These are phyloP conservation scores for Elysia crispata DNA, from an alignment of 2,888 invertebrate genomes.

Conservation along the genomic window DNA sequence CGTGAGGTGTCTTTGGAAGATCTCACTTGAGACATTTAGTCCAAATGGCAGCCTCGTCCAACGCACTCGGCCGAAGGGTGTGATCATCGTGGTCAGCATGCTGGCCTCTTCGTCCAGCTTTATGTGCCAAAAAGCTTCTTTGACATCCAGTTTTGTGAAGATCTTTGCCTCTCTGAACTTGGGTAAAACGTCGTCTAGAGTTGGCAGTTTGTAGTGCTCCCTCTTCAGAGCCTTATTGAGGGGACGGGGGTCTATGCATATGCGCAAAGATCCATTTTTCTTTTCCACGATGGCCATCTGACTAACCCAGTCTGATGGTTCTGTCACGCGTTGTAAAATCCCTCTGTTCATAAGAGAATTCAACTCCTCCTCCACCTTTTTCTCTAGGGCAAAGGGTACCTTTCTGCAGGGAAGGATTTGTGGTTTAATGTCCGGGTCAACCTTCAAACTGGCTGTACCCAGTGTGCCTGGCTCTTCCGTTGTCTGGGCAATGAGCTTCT, in stretches of 20 bases:
- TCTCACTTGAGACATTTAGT: constrained; percentile 34
- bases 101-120: constrained; percentile 52
- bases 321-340: constrained; percentile 32
- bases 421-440: constrained; percentile 38
- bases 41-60: constrained; percentile 44
- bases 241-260: constrained; percentile 53
- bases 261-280: constrained; percentile 39
- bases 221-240: constrained; percentile 52
- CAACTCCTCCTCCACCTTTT: constrained; percentile 39
- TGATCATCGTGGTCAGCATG: constrained; percentile 54
- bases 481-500: constrained; percentile 7
- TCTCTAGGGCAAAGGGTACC: constrained; percentile 42
- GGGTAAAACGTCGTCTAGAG: constrained; percentile 58
- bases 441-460: constrained; percentile 17
- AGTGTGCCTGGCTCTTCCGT: constrained; percentile 31
- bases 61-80: constrained; percentile 56
- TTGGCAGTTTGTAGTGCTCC: constrained; percentile 53
- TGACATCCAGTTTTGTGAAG: constrained; percentile 54
- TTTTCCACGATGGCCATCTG: constrained; percentile 51
- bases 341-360: constrained; percentile 38
- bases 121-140: constrained; percentile 58
- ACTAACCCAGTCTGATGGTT: constrained; percentile 52
- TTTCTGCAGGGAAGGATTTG: constrained; percentile 41
- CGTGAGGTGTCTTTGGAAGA: constrained; percentile 53
- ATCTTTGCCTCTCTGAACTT: constrained; percentile 52